These are phyloP conservation scores for Yasuhikotakia modesta DNA, from an alignment of 2,797 vertebrate genomes.

Conservation along the genomic window DNA sequence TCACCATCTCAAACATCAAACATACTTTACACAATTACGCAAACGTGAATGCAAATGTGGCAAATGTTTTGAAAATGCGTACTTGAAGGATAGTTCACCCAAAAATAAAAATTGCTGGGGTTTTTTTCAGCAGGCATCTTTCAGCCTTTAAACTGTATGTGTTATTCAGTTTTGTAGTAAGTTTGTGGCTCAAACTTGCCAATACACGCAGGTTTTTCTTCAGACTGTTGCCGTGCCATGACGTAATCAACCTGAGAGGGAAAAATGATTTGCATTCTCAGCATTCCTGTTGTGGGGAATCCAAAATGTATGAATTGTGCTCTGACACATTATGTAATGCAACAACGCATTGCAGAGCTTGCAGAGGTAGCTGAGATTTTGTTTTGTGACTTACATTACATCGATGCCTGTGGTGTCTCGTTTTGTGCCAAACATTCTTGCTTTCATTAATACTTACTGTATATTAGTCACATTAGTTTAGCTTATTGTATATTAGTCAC, in stretches of 20 bases:
- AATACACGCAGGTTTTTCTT: no score
- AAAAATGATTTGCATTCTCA: not conserved
- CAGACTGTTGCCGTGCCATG: not conserved
- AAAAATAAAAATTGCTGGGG: no score
- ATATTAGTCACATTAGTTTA: constrained; percentile 54
- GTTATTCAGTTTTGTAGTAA: not conserved
- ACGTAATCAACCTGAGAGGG: not conserved
- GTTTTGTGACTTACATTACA: not conserved
- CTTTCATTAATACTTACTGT: constrained; percentile 17
- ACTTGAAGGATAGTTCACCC: no score
- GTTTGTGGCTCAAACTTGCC: not conserved
- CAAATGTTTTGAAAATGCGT: not conserved
- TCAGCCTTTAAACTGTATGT: not conserved
- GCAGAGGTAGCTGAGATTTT: not conserved
- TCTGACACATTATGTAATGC: not conserved
- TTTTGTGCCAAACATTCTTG: constrained; percentile 8
- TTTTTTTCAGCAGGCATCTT: no score
- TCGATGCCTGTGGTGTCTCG: not conserved
- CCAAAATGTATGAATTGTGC: no score
- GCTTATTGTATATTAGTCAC: no score
- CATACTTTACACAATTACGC: not conserved
- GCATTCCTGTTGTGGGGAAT: not conserved
- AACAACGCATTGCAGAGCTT: not conserved
- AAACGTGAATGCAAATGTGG: constrained; percentile 3
- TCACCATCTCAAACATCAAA: constrained; percentile 25